phyloP scores from a whole-genome alignment of 2,888 invertebrate species.

The Anarsia innoxiella region DNA sequence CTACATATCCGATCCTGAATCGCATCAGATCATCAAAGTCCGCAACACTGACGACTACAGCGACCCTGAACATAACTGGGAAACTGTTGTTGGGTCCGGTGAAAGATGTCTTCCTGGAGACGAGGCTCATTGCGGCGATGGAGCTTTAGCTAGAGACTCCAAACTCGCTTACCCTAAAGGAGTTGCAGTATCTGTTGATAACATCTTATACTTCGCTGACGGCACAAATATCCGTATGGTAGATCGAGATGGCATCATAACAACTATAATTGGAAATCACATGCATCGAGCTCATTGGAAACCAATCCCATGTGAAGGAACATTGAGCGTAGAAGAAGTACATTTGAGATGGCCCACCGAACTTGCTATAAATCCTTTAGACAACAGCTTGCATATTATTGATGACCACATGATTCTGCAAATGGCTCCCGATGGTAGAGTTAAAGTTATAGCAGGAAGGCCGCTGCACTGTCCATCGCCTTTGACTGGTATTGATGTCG shows the following conservation, averaged over 20 bases:
- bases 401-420: conserved; percentile 97
- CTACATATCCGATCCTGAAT: conserved; percentile 97
- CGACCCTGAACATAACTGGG: conserved; percentile 95
- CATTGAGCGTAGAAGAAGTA: conserved; percentile 92
- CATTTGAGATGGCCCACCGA: conserved; percentile 98
- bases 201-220: conserved; percentile 95
- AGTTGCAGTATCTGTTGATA: conserved; percentile 94
- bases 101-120: conserved; percentile 95
- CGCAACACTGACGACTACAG: conserved; percentile 87
- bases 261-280: conserved; percentile 93
- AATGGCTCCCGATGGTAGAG: conserved; percentile 91
- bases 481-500: conserved; percentile 85
- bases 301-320: conserved; percentile 94
- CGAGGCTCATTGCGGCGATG: conserved; percentile 97
- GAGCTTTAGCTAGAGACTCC: conserved; percentile 92
- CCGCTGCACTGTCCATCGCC: conserved; percentile 94
- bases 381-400: conserved; percentile 95
- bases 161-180: conserved; percentile 97
- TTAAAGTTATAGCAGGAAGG: conserved; percentile 94
- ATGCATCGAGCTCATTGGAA: conserved; percentile 96
- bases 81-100: conserved; percentile 95
- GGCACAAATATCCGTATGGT: conserved; percentile 96
- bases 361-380: conserved; percentile 93
- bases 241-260: conserved; percentile 92
- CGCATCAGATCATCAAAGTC: conserved; percentile 93